A percentile compares a stretch with the other conserved stretches of the same genome.
Conservation (phyloP, 2,888 invertebrate genomes). For the Caradrina clavipalpis region DNA sequence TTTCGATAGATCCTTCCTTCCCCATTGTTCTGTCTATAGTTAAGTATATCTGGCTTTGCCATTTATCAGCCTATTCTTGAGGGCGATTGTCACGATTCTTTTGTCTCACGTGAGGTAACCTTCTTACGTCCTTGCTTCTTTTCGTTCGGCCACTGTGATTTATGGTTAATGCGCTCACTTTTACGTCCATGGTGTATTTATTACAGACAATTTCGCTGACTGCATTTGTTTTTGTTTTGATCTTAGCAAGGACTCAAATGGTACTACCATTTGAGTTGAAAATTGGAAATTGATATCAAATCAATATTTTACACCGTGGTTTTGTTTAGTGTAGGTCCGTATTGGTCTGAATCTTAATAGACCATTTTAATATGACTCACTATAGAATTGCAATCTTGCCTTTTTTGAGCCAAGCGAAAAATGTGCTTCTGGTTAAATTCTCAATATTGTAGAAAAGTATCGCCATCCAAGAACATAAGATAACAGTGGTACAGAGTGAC, state of each 20-base stretch:
- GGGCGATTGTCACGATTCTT: constrained; percentile 69
- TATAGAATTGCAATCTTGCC: neutral
- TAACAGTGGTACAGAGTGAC: constrained; percentile 15
- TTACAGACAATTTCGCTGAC: constrained; percentile 67
- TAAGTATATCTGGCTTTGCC: constrained; percentile 65
- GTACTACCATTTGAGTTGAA: too few species aligned
- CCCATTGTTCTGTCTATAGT: constrained; percentile 65
- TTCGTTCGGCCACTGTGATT: constrained; percentile 74
- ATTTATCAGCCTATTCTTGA: constrained; percentile 74
- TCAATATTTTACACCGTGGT: neutral
- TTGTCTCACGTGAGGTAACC: constrained; percentile 76
- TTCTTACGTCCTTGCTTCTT: constrained; percentile 66
- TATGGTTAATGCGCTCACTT: constrained; percentile 72
- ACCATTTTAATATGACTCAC: neutral
- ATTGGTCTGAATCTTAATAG: neutral
- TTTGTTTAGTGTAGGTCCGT: neutral
- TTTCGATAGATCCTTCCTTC: constrained; percentile 70
- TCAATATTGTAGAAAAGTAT: constrained; percentile 24
- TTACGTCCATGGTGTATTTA: constrained; percentile 70
- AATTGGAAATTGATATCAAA: neutral
- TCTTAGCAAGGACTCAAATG: neutral
- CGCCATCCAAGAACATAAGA: constrained; percentile 23
- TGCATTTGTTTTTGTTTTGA: constrained; percentile 68
- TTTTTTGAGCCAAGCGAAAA: neutral
- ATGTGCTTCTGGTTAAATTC: neutral